Percentiles rank a stretch among this genome's conserved stretches.
phyloP scores from a whole-genome alignment of 2,113 vertebrate species.

The Girardinichthys multiradiatus region DNA sequence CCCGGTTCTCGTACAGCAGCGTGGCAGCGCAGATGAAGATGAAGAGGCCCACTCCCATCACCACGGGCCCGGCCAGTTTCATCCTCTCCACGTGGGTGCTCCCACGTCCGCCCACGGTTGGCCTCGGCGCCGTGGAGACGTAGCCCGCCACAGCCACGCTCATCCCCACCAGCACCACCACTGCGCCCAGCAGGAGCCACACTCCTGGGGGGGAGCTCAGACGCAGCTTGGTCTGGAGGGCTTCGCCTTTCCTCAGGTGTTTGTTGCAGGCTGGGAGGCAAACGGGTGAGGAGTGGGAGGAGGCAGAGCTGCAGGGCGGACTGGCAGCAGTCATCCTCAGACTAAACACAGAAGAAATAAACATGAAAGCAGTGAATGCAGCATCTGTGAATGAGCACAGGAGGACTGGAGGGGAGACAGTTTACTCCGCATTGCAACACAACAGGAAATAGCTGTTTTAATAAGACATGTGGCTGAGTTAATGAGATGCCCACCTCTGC shows the following conservation, averaged over 20 bases:
- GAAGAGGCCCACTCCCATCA: constrained; percentile 97
- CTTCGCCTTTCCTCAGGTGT: constrained; percentile 41
- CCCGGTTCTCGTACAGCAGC: constrained; percentile 94
- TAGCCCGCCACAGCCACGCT: constrained; percentile 91
- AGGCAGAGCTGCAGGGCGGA: constrained; percentile 63
- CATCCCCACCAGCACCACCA: constrained; percentile 91
- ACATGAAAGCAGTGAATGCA: constrained; percentile 15
- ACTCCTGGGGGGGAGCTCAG: constrained; percentile 89
- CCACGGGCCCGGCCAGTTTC: constrained; percentile 90
- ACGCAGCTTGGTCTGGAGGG: constrained; percentile 81
- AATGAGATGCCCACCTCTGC: constrained; percentile 62
- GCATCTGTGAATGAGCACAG: constrained; percentile 13
- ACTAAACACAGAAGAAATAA: constrained; percentile 35
- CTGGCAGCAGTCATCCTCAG: constrained; percentile 72
- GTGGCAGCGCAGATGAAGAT: constrained; percentile 98
- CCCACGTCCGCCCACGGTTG: constrained; percentile 26
- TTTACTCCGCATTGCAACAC: constrained; percentile 49
- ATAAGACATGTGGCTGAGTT: constrained; percentile 68
- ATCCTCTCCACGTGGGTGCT: constrained; percentile 84
- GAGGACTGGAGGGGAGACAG: constrained; percentile 25
- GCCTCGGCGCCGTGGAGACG: constrained; percentile 75
- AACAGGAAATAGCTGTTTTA: constrained; percentile 76
- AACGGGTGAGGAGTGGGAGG: constrained; percentile 50
- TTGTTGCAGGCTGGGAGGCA: constrained; percentile 57
- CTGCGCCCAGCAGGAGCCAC: constrained; percentile 88